Evolutionary conservation across 2,888 invertebrate genomes (phyloP).

Genomic region (Amphiduros pacificus): DNA sequence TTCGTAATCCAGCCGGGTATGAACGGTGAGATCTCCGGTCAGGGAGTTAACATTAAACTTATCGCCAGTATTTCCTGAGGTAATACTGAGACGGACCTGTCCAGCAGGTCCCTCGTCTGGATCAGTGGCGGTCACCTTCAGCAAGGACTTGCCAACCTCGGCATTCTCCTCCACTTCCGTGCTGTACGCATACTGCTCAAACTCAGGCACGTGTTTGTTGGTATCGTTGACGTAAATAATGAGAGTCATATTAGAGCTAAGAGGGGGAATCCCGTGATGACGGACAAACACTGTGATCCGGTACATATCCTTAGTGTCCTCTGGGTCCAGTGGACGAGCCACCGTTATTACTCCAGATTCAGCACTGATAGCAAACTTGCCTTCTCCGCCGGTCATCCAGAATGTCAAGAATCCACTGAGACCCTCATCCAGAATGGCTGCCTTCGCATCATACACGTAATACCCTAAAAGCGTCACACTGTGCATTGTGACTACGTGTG

Average conservation of each 20-base stretch:
- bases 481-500: too few relatives aligned
- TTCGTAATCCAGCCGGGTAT: constrained; percentile 17
- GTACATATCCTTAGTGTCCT: too few relatives aligned
- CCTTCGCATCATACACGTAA: too few relatives aligned
- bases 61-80: constrained; percentile 8
- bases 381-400: constrained; percentile 19
- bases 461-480: too few relatives aligned
- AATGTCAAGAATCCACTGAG: constrained; percentile 17
- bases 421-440: constrained; percentile 9
- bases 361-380: constrained; percentile 20
- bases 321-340: too few relatives aligned
- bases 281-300: too few relatives aligned
- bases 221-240: constrained; percentile 13
- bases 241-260: constrained; percentile 4
- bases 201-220: constrained; percentile 13
- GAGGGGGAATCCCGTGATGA: constrained; percentile 16
- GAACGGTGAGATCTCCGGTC: constrained; percentile 8
- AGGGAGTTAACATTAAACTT: constrained; percentile 2
- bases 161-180: constrained; percentile 10
- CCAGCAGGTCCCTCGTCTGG: constrained; percentile 17
- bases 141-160: background rate
- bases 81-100: constrained; percentile 6
- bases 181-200: constrained; percentile 11
- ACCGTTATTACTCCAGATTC: constrained; percentile 15
- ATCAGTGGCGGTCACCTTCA: constrained; percentile 11